Percentiles rank a stretch among this genome's conserved stretches.
Conservation (phyloP, 1,140 invertebrate genomes). For the Coelopa frigida region DNA sequence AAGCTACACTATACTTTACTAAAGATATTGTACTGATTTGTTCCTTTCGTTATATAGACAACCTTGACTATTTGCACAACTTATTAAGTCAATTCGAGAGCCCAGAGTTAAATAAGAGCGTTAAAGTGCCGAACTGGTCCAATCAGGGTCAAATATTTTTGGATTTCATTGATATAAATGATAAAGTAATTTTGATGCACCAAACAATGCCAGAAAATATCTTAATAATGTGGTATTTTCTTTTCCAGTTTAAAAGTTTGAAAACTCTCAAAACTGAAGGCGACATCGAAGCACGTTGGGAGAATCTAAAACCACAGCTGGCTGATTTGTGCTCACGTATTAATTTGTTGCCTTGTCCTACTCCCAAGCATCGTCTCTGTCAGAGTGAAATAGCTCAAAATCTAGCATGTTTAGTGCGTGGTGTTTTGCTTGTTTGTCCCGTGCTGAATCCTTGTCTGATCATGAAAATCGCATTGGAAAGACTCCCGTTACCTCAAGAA, state of each 20-base stretch:
- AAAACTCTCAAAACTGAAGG: conserved; percentile 33
- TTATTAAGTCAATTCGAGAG: conserved; percentile 47
- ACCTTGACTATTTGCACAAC: conserved; percentile 55
- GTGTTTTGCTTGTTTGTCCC: conserved; percentile 30
- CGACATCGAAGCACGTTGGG: conserved; percentile 52
- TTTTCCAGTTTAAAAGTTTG: conserved; percentile 34
- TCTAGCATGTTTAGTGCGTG: conserved; percentile 31
- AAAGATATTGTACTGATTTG: background rate
- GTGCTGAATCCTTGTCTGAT: conserved; percentile 30
- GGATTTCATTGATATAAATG: conserved; percentile 59
- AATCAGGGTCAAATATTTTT: conserved; percentile 58
- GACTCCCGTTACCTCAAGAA: conserved; percentile 42
- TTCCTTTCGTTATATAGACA: conserved; percentile 48
- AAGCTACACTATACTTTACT: conserved; percentile 5
- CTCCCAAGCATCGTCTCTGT: conserved; percentile 56
- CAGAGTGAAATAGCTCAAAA: conserved; percentile 41
- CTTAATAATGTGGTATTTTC: background rate
- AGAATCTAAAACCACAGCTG: conserved; percentile 56
- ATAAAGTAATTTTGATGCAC: conserved; percentile 26
- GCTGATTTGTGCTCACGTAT: conserved; percentile 56
- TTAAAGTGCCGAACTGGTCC: conserved; percentile 43
- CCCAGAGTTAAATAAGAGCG: conserved; percentile 20
- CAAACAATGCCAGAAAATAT: conserved; percentile 1
- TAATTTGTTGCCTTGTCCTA: conserved; percentile 53
- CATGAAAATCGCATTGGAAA: conserved; percentile 33